Conservation (phyloP, 35 echinoderm and acorn worm genomes). For the Holothuria glaberrima region DNA sequence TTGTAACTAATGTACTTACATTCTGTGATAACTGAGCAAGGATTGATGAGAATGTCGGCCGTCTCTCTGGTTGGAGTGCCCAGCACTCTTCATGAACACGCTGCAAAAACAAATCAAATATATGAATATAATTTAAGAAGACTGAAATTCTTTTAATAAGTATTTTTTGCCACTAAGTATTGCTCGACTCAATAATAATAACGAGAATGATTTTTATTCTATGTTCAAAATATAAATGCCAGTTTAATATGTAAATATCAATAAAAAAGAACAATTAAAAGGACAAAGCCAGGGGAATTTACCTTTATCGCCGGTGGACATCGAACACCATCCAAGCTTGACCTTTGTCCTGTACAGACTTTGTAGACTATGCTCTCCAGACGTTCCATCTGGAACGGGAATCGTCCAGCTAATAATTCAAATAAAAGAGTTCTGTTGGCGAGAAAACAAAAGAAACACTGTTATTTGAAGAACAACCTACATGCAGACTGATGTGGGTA, state of each 20-base stretch:
- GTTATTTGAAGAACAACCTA: neutral
- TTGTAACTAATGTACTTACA: constrained; percentile 8
- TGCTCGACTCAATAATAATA: too few relatives aligned
- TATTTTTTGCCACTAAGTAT: neutral
- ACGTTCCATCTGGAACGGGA: constrained; percentile 48
- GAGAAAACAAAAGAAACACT: neutral
- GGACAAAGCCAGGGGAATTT: neutral
- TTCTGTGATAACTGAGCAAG: constrained; percentile 26
- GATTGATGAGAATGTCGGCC: constrained; percentile 26
- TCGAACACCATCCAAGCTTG: constrained; percentile 39
- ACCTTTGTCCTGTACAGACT: constrained; percentile 41
- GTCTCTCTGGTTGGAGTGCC: constrained; percentile 4
- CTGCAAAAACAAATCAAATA: neutral
- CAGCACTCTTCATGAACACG: constrained; percentile 39
- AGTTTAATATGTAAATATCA: too few relatives aligned
- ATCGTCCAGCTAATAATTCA: constrained; percentile 32
- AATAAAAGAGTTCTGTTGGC: constrained; percentile 39
- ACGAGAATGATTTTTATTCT: too few relatives aligned
- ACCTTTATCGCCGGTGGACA: constrained; percentile 50
- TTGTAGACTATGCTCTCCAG: constrained; percentile 60
- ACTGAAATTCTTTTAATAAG: neutral
- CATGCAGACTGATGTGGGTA: neutral
- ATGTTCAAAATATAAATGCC: too few relatives aligned
- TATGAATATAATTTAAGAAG: neutral
- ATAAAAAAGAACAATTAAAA: too few relatives aligned